Evolutionary conservation across 2,888 invertebrate genomes (phyloP).

Genomic region (Pyrrhosoma nymphula): DNA sequence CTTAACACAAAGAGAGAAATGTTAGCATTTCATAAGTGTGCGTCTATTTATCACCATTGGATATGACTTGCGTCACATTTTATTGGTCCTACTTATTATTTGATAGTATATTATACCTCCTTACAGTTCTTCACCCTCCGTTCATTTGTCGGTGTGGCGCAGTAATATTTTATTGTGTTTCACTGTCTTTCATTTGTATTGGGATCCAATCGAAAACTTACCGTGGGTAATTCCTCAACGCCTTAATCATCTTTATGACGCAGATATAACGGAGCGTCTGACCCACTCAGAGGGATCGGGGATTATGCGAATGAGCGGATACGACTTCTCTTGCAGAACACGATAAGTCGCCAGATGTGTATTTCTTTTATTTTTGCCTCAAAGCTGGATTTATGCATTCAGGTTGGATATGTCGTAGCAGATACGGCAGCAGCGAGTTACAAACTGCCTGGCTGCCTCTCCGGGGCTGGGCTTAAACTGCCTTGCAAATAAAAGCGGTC

Average conservation of each 20-base stretch:
- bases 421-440: neutral
- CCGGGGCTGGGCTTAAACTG: neutral
- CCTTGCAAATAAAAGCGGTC: neutral
- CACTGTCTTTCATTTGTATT: neutral
- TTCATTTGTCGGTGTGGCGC: neutral
- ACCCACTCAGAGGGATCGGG: neutral
- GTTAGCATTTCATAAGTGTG: too few relatives aligned
- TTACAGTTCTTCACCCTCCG: too few relatives aligned
- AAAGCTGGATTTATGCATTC: conserved; percentile 7
- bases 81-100: too few relatives aligned
- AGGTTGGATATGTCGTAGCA: neutral
- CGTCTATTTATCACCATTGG: too few relatives aligned
- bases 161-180: neutral
- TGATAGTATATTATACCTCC: neutral
- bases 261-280: neutral
- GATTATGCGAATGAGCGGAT: neutral
- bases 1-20: too few relatives aligned
- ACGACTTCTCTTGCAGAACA: neutral
- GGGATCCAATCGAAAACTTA: neutral
- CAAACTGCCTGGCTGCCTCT: neutral
- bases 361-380: neutral
- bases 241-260: neutral
- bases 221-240: neutral
- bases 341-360: neutral
- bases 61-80: too few relatives aligned